A percentile compares a stretch with the other conserved stretches of the same genome.
Conservation (phyloP, 1,140 invertebrate genomes). For the Heliconius melpomene region DNA sequence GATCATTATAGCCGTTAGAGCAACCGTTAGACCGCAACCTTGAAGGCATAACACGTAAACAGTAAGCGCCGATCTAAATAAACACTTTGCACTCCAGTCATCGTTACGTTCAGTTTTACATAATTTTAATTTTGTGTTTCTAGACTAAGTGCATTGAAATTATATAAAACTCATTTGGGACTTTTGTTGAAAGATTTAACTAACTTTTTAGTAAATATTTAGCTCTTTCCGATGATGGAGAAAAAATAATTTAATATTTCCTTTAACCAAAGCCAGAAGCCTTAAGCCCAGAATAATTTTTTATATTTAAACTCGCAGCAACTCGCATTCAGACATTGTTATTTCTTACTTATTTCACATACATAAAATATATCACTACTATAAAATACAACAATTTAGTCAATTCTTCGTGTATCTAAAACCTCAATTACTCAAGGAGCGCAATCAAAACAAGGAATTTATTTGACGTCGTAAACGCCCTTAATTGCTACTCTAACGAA, state of each 20-base stretch:
- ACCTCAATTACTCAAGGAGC: slow-evolving; percentile 3
- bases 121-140: neutral
- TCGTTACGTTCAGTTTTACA: neutral
- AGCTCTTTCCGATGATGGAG: too few relatives aligned
- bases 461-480: slow-evolving; percentile 16
- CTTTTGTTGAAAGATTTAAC: neutral
- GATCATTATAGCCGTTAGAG: neutral
- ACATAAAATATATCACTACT: neutral
- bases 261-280: too few relatives aligned
- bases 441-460: slow-evolving; percentile 23
- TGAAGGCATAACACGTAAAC: slow-evolving; percentile 4
- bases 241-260: too few relatives aligned
- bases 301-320: too few relatives aligned
- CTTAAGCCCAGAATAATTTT: too few relatives aligned
- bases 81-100: neutral
- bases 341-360: slow-evolving; percentile 1
- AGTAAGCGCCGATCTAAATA: slow-evolving; percentile 5
- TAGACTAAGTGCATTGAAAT: too few relatives aligned
- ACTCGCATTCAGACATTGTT: neutral
- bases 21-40: slow-evolving; percentile 8
- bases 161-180: too few relatives aligned
- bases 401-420: neutral
- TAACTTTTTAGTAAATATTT: neutral
- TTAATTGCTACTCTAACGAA: slow-evolving; percentile 21
- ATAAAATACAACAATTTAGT: neutral